These are phyloP conservation scores for Lochmaea crataegi DNA, from an alignment of 2,888 invertebrate species.

Conservation along the genomic window DNA sequence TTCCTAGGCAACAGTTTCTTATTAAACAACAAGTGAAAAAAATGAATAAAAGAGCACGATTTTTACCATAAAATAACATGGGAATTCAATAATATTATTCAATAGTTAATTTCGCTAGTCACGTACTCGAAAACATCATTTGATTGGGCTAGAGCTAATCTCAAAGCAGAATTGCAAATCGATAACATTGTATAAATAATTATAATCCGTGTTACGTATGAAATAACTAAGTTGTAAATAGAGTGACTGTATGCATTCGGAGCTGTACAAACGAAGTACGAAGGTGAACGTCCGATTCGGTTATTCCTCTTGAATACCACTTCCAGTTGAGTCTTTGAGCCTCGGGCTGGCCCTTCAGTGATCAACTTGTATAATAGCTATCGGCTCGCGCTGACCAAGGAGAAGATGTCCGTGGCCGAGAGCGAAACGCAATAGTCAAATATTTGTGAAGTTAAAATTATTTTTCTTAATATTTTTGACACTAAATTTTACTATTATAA, in stretches of 20 bases:
- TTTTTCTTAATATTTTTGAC: not conserved
- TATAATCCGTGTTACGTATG: not conserved
- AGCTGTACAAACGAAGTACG: constrained; percentile 42
- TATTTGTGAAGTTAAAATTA: not conserved
- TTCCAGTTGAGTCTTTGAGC: constrained; percentile 32
- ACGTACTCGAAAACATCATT: not conserved
- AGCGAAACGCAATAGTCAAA: constrained; percentile 7
- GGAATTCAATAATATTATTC: no score
- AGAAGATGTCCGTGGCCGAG: constrained; percentile 26
- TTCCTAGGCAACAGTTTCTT: no score
- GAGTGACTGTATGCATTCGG: constrained; percentile 7
- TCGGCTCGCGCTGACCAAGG: constrained; percentile 23
- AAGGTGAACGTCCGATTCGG: constrained; percentile 63
- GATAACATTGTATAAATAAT: not conserved
- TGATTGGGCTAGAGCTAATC: not conserved
- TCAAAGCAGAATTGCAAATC: not conserved
- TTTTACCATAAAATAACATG: no score
- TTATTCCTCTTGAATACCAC: constrained; percentile 59
- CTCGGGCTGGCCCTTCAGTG: constrained; percentile 38
- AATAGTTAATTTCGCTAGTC: no score
- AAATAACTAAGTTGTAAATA: not conserved
- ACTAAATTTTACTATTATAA: not conserved
- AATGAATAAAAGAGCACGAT: no score
- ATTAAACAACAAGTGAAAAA: no score
- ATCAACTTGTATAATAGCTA: constrained; percentile 3